These are phyloP conservation scores for Calephelis perditalis DNA, from an alignment of 2,888 invertebrate genomes.

Conservation along the genomic window DNA sequence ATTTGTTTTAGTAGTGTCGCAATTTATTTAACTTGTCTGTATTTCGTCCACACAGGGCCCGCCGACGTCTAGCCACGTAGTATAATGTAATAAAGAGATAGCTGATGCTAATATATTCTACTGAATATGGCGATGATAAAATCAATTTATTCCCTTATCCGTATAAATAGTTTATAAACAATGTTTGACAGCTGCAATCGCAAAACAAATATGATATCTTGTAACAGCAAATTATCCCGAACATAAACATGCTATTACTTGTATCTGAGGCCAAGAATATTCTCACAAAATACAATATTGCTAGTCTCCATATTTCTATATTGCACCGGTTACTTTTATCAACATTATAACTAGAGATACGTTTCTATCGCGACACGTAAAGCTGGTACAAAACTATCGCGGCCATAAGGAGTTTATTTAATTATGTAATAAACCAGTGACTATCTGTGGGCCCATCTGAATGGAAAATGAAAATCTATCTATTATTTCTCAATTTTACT, in stretches of 20 bases:
- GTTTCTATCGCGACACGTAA: conserved; percentile 59
- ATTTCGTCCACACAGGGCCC: no score
- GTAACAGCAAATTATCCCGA: conserved; percentile 21
- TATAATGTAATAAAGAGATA: no score
- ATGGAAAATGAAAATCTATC: not conserved
- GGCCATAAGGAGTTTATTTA: conserved; percentile 34
- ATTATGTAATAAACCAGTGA: conserved; percentile 28
- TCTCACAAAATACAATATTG: conserved; percentile 28
- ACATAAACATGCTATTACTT: conserved; percentile 24
- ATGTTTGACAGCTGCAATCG: conserved; percentile 6
- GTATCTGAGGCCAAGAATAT: conserved; percentile 28
- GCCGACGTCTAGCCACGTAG: no score
- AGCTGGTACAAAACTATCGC: conserved; percentile 55
- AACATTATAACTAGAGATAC: conserved; percentile 63
- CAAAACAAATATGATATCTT: conserved; percentile 13
- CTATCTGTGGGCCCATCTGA: conserved; percentile 29
- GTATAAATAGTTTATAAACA: conserved; percentile 7
- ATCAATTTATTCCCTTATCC: conserved; percentile 4
- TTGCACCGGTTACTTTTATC: conserved; percentile 50
- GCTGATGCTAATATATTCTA: no score
- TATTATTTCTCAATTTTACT: no score
- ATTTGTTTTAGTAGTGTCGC: no score
- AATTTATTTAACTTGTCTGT: no score
- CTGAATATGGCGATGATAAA: not conserved
- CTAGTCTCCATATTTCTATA: conserved; percentile 37